A percentile compares a stretch with the other conserved stretches of the same genome.
These are phyloP conservation scores for Cataglyphis albicans DNA, from an alignment of 2,888 invertebrate species.

Conservation along the genomic window DNA sequence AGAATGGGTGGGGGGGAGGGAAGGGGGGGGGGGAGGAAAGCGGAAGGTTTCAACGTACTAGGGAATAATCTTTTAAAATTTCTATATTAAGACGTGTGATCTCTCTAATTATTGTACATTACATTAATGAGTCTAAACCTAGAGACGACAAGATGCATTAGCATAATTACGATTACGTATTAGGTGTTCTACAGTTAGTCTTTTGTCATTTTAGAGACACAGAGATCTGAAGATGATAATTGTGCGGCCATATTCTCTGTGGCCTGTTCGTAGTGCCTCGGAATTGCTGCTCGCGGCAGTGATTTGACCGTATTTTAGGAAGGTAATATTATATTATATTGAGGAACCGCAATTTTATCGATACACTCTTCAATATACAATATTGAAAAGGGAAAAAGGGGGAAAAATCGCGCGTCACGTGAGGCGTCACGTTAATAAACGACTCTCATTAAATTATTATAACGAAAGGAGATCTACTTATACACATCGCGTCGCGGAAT, in stretches of 20 bases:
- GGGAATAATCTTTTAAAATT: slow-evolving; percentile 85
- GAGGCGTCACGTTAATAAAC: slow-evolving; percentile 80
- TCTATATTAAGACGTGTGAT: slow-evolving; percentile 86
- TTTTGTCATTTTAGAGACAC: slow-evolving; percentile 79
- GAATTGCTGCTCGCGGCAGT: slow-evolving; percentile 86
- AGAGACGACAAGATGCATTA: slow-evolving; percentile 81
- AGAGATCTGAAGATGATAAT: slow-evolving; percentile 84
- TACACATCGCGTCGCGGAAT: slow-evolving; percentile 59
- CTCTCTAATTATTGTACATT: slow-evolving; percentile 86
- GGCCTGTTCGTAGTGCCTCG: slow-evolving; percentile 86
- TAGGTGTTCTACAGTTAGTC: slow-evolving; percentile 78
- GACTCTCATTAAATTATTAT: slow-evolving; percentile 83
- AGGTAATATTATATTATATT: slow-evolving; percentile 84
- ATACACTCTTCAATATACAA: slow-evolving; percentile 80
- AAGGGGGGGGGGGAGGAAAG: slow-evolving; percentile 27
- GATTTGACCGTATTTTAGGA: slow-evolving; percentile 86
- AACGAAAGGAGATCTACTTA: slow-evolving; percentile 74
- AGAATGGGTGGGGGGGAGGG: slow-evolving; percentile 33
- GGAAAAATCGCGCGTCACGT: slow-evolving; percentile 77
- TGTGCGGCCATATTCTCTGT: slow-evolving; percentile 85
- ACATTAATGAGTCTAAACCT: slow-evolving; percentile 82
- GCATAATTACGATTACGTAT: slow-evolving; percentile 78
- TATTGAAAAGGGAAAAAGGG: slow-evolving; percentile 72
- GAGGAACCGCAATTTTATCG: slow-evolving; percentile 82
- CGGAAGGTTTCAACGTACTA: slow-evolving; percentile 82